Evolutionary conservation across 2,113 vertebrate species (phyloP).

Genomic region (Cephalopholis sonnerati): DNA sequence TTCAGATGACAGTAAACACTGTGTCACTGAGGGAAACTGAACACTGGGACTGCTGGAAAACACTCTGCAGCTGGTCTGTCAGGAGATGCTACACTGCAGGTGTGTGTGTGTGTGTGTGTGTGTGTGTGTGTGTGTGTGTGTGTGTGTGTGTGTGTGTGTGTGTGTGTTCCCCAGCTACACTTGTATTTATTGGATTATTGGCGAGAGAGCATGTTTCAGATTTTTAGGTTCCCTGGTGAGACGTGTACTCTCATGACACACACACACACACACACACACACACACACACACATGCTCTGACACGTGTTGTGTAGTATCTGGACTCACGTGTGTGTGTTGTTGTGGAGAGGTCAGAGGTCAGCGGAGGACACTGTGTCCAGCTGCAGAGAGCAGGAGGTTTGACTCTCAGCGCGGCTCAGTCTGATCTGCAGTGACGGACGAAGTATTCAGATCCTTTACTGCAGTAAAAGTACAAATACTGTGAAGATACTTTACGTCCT

Average conservation of each 20-base stretch:
- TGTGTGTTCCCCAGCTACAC: conserved; percentile 13
- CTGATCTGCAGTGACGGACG: not conserved
- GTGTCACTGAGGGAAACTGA: not conserved
- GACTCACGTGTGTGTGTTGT: not conserved
- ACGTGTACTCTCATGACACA: conserved; percentile 6
- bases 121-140: conserved; percentile 4
- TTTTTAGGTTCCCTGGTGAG: conserved; percentile 39
- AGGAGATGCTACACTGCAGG: conserved; percentile 6
- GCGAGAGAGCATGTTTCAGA: conserved; percentile 21
- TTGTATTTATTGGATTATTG: conserved; percentile 27
- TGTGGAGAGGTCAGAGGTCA: conserved; percentile 37
- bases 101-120: conserved; percentile 29
- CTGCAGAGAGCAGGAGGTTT: conserved; percentile 32
- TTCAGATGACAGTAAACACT: not conserved
- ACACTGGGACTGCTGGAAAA: not conserved
- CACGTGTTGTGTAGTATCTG: not conserved
- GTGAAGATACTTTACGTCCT: not conserved
- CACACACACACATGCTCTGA: conserved; percentile 2
- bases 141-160: conserved; percentile 5
- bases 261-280: conserved; percentile 23
- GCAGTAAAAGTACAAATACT: not conserved
- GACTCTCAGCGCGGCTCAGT: not conserved
- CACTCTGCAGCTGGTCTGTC: conserved; percentile 51
- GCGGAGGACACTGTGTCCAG: conserved; percentile 32
- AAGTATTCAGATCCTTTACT: not conserved